phyloP scores from a whole-genome alignment of 2,113 vertebrate species.

The Hipposideros armiger region DNA sequence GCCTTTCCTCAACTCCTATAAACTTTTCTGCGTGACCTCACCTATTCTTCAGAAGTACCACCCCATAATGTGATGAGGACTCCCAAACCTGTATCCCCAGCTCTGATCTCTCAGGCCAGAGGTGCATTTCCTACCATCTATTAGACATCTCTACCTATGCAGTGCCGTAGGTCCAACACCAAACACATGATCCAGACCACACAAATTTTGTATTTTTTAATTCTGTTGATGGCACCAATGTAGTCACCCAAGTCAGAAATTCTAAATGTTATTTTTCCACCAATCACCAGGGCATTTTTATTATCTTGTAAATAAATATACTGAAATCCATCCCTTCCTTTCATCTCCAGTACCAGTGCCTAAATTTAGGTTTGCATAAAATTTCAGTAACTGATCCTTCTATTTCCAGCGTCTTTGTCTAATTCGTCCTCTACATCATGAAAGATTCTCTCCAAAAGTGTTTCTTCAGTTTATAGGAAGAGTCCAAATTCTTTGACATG shows the following conservation, averaged over 20 bases:
- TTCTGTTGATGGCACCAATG: slow-evolving; percentile 11
- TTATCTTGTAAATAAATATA: slow-evolving; percentile 62
- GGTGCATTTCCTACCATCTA: neutral
- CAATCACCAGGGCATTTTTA: neutral
- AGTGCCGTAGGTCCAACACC: neutral
- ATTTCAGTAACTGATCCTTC: neutral
- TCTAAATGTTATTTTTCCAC: neutral
- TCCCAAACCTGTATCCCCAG: slow-evolving; percentile 58
- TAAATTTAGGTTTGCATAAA: slow-evolving; percentile 5
- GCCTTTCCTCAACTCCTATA: neutral
- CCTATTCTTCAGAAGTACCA: neutral
- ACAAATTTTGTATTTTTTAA: slow-evolving; percentile 46
- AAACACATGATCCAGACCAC: slow-evolving; percentile 36
- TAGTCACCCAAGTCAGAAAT: slow-evolving; percentile 43
- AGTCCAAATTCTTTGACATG: slow-evolving; percentile 39
- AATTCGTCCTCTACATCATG: neutral
- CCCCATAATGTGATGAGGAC: slow-evolving; percentile 32
- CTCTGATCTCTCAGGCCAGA: neutral
- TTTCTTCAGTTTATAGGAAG: slow-evolving; percentile 44
- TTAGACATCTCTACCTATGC: neutral
- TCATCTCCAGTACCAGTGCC: neutral
- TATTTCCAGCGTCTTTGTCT: neutral
- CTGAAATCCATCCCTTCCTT: slow-evolving; percentile 47
- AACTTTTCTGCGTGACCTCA: slow-evolving; percentile 40
- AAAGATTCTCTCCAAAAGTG: neutral